These are phyloP conservation scores for Nasonia giraulti DNA, from an alignment of 1,140 invertebrate species.

Conservation along the genomic window DNA sequence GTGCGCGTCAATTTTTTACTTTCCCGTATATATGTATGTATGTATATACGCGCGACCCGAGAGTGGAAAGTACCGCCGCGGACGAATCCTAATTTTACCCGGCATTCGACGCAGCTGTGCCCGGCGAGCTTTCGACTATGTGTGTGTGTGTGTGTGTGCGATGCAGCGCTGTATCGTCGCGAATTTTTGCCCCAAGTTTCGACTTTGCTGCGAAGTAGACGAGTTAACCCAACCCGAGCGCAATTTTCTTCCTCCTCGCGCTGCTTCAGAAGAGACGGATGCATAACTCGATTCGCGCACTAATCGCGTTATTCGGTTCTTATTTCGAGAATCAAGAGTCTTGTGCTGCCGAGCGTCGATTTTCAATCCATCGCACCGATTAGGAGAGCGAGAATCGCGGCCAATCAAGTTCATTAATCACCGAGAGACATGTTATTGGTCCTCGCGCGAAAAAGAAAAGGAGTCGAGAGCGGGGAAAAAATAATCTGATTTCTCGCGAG, in stretches of 20 bases:
- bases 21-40: not conserved
- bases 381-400: not conserved
- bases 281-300: too few species aligned
- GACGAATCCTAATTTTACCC: too few species aligned
- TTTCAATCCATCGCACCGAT: not conserved
- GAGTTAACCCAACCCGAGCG: constrained; percentile 42
- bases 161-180: not conserved
- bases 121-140: too few species aligned
- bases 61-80: constrained; percentile 46
- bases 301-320: too few species aligned
- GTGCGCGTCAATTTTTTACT: constrained; percentile 33
- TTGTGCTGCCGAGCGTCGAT: not conserved
- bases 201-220: constrained; percentile 31
- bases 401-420: not conserved
- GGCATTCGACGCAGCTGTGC: too few species aligned
- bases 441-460: not conserved
- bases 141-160: not conserved
- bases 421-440: not conserved
- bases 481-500: constrained; percentile 23
- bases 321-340: too few species aligned
- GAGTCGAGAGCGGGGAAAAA: not conserved
- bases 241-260: constrained; percentile 14
- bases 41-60: constrained; percentile 22
- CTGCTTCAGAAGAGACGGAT: not conserved
- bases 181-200: constrained; percentile 40